phyloP scores from a whole-genome alignment of 2,888 invertebrate species.

The Troglohyphantes excavatus region DNA sequence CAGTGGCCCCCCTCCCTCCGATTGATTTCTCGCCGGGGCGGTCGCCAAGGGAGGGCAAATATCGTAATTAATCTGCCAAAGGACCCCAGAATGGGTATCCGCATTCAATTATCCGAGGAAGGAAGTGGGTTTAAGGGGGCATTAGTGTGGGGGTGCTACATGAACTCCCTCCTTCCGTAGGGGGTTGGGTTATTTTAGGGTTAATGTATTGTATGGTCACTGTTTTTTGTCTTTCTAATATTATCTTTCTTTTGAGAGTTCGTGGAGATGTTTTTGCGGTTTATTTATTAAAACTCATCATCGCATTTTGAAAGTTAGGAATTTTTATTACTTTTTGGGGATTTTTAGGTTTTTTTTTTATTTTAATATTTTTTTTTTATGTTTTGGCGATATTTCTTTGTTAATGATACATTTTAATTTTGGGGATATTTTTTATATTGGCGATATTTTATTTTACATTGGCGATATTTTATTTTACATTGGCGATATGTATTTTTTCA shows the following conservation, averaged over 20 bases:
- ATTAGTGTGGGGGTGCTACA: background rate
- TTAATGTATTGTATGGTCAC: background rate
- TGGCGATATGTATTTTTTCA: no score
- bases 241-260: background rate
- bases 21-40: slow-evolving; percentile 32
- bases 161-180: background rate
- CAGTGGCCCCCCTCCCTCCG: slow-evolving; percentile 46
- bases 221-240: background rate
- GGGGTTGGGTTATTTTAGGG: background rate
- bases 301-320: no score
- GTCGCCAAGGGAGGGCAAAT: slow-evolving; percentile 49
- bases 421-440: no score
- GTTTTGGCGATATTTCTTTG: no score
- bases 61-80: slow-evolving; percentile 78
- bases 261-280: no score
- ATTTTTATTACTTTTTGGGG: no score
- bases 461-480: no score
- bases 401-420: no score
- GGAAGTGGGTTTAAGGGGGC: slow-evolving; percentile 1
- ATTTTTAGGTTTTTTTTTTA: no score
- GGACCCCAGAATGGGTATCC: slow-evolving; percentile 71
- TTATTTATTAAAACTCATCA: no score
- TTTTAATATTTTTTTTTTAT: no score
- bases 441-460: no score
- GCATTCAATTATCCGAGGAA: slow-evolving; percentile 74